Percentiles rank a stretch among this genome's conserved stretches.
Conservation (phyloP, 2,113 vertebrate species). For the Phalacrocorax pelagicus region DNA sequence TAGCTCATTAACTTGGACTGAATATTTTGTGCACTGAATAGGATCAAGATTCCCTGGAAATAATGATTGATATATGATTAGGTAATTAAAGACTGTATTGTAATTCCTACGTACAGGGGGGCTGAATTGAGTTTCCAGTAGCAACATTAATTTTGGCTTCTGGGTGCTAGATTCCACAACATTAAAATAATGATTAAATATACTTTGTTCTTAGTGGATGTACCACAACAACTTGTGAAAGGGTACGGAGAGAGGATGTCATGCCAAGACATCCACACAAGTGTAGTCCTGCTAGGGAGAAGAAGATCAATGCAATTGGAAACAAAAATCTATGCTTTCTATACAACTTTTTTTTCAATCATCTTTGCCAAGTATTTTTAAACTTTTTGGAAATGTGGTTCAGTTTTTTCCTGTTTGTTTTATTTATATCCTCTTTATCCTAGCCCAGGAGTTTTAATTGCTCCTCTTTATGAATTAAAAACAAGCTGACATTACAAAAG, state of each 20-base stretch:
- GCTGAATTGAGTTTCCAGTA: not conserved
- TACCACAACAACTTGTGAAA: not conserved
- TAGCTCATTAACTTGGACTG: not conserved
- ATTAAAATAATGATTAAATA: not conserved
- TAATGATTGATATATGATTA: not conserved
- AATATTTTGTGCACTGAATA: not conserved
- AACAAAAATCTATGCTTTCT: not conserved
- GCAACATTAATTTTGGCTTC: not conserved
- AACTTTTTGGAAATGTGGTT: not conserved
- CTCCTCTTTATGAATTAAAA: slow-evolving; percentile 12
- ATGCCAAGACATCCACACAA: not conserved
- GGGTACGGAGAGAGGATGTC: fast-evolving
- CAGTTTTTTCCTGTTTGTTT: not conserved
- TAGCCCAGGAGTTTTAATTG: not conserved
- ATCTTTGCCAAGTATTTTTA: not conserved
- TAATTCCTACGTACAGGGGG: not conserved
- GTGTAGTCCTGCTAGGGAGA: not conserved
- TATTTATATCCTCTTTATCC: not conserved
- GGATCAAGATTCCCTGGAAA: not conserved
- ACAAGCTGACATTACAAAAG: not conserved
- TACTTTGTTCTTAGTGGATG: not conserved
- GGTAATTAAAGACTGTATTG: not conserved
- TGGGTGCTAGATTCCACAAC: not conserved
- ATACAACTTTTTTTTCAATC: not conserved
- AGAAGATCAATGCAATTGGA: not conserved